Conservation (phyloP, 2,888 invertebrate species). For the Aporophyla lueneburgensis region DNA sequence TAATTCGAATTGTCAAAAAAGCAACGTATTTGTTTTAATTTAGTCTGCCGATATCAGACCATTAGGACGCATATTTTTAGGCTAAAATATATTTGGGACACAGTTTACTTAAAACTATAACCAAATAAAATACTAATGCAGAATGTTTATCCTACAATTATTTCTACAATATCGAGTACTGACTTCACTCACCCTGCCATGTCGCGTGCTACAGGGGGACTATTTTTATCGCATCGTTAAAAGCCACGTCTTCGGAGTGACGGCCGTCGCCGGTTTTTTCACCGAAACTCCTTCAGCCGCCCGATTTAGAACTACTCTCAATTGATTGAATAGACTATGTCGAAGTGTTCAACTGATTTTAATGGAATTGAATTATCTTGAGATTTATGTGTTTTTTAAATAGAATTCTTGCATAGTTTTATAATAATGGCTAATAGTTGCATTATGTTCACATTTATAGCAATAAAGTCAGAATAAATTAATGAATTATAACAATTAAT, state of each 20-base stretch:
- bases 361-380: slow-evolving; percentile 11
- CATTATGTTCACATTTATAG: neutral
- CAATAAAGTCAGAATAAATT: neutral
- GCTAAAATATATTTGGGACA: neutral
- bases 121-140: neutral
- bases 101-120: neutral
- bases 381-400: slow-evolving; percentile 23
- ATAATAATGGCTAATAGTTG: too few relatives aligned
- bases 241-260: slow-evolving; percentile 58
- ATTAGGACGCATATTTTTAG: neutral
- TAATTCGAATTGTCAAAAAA: too few relatives aligned
- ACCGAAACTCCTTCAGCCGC: slow-evolving; percentile 22
- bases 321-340: slow-evolving; percentile 54
- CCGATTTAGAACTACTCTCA: slow-evolving; percentile 55
- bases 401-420: neutral
- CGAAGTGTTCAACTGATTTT: slow-evolving; percentile 33
- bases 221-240: slow-evolving; percentile 66
- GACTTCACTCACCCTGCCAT: neutral
- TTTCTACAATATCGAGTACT: slow-evolving; percentile 16
- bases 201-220: slow-evolving; percentile 1
- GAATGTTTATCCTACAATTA: neutral
- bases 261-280: slow-evolving; percentile 43
- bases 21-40: neutral
- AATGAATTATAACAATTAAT: neutral
- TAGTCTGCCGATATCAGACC: neutral